A percentile compares a stretch with the other conserved stretches of the same genome.
phyloP scores from a whole-genome alignment of 2,113 vertebrate species.

The Glaucidium brasilianum region DNA sequence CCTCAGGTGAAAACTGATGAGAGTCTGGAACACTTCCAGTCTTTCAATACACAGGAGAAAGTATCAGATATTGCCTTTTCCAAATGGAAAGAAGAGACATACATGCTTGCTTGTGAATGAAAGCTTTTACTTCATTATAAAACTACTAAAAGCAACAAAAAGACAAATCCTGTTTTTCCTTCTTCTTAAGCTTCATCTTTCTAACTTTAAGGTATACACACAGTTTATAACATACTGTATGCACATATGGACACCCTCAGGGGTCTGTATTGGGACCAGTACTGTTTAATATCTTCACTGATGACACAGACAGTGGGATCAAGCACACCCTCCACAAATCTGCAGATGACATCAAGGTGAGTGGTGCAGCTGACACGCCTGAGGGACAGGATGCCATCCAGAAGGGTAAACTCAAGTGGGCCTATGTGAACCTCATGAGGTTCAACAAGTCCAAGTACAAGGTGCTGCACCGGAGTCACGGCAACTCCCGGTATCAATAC shows the following conservation, averaged over 20 bases:
- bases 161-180: background rate
- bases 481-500: background rate
- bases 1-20: background rate
- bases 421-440: background rate
- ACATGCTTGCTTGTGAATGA: background rate
- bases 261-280: background rate
- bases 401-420: no score
- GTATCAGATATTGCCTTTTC: background rate
- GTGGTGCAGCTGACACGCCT: accelerated
- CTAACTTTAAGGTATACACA: background rate
- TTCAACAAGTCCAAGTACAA: background rate
- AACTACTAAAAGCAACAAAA: background rate
- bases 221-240: background rate
- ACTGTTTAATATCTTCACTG: background rate
- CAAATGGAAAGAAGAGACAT: background rate
- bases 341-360: background rate
- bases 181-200: background rate
- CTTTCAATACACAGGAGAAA: background rate
- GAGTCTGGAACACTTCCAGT: background rate
- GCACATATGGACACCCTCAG: background rate
- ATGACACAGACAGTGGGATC: accelerated
- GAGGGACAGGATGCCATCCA: background rate
- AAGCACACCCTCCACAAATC: background rate
- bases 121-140: background rate
- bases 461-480: background rate